These are phyloP conservation scores for Homarus gammarus DNA, from an alignment of 2,888 invertebrate species.

Conservation along the genomic window DNA sequence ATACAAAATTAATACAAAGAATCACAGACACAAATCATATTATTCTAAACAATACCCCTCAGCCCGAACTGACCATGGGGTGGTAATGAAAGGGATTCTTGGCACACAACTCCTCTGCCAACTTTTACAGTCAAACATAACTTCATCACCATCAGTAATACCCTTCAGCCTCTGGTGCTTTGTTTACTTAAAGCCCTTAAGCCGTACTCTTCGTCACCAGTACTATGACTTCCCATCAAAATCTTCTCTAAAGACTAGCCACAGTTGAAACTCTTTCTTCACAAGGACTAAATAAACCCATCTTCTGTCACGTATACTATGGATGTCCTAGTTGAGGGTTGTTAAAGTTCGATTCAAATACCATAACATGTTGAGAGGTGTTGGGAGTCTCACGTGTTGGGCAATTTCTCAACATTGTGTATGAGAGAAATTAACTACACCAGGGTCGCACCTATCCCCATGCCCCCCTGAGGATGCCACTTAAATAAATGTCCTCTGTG, in stretches of 20 bases:
- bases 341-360: no score
- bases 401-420: no score
- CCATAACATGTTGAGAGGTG: no score
- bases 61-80: no score
- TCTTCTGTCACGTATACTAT: no score
- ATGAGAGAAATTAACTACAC: no score
- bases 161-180: slow-evolving; percentile 39
- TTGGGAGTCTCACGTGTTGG: no score
- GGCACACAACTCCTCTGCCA: slow-evolving; percentile 46
- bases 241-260: slow-evolving; percentile 31
- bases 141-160: slow-evolving; percentile 23
- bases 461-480: no score
- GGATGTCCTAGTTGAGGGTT: no score
- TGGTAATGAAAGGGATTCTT: slow-evolving; percentile 43
- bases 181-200: slow-evolving; percentile 19
- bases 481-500: no score
- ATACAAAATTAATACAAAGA: slow-evolving; percentile 56
- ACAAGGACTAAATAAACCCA: no score
- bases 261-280: slow-evolving; percentile 25
- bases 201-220: slow-evolving; percentile 39
- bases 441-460: no score
- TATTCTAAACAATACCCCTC: slow-evolving; percentile 20
- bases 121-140: slow-evolving; percentile 14
- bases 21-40: slow-evolving; percentile 62
- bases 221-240: slow-evolving; percentile 25